phyloP scores from a whole-genome alignment of 2,113 vertebrate genomes.

The Vicugna pacos region DNA sequence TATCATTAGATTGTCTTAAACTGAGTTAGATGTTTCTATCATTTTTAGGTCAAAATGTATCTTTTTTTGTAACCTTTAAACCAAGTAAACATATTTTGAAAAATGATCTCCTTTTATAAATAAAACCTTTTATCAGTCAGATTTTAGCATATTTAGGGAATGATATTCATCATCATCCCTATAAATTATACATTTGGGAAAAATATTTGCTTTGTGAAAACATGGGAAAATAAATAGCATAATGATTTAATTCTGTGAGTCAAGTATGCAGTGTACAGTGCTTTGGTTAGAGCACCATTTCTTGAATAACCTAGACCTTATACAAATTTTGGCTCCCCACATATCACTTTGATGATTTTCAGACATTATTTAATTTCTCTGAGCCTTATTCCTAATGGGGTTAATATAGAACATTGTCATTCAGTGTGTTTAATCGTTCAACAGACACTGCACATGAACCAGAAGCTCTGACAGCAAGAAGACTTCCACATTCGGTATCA shows the following conservation, averaged over 20 bases:
- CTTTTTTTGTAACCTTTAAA: not conserved
- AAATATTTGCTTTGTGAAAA: slow-evolving; percentile 29
- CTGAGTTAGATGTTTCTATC: not conserved
- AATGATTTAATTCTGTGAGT: not conserved
- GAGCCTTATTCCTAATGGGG: not conserved
- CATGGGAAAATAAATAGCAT: not conserved
- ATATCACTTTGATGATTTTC: not conserved
- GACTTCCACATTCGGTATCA: not conserved
- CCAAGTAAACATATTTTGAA: not conserved
- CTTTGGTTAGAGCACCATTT: not conserved
- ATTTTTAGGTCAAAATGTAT: not conserved
- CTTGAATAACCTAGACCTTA: not conserved
- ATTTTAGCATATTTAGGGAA: not conserved
- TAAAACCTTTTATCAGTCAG: not conserved
- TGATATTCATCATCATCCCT: not conserved
- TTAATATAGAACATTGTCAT: not conserved
- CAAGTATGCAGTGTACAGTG: not conserved
- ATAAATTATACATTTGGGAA: not conserved
- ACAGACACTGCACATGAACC: not conserved
- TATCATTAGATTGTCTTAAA: not conserved
- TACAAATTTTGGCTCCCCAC: not conserved
- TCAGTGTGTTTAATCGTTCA: not conserved
- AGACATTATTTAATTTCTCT: slow-evolving; percentile 16
- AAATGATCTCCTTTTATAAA: not conserved
- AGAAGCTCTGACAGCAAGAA: not conserved